A percentile compares a stretch with the other conserved stretches of the same genome.
Evolutionary conservation across 2,113 vertebrate species (phyloP).

Genomic region (Nesogale talazaci): DNA sequence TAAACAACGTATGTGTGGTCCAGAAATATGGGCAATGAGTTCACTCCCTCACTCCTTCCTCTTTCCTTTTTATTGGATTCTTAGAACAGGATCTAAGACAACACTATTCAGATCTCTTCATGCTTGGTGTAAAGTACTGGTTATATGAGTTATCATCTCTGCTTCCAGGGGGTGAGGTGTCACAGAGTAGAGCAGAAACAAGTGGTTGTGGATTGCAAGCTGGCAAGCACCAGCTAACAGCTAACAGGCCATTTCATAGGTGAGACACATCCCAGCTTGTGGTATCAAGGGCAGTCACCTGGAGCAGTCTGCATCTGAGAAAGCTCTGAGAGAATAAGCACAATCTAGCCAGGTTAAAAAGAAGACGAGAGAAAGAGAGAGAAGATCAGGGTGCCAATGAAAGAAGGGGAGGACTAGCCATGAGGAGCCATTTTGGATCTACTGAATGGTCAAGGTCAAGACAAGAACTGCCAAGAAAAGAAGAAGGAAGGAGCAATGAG

Average conservation of each 20-base stretch:
- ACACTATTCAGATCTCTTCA: neutral
- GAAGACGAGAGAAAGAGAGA: neutral
- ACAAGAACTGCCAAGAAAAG: constrained; percentile 6
- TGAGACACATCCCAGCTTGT: neutral
- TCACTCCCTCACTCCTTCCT: neutral
- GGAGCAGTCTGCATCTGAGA: neutral
- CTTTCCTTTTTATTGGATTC: neutral
- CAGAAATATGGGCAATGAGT: neutral
- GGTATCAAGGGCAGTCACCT: no score
- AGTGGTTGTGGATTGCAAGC: neutral
- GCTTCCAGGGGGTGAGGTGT: neutral
- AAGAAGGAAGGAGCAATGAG: neutral
- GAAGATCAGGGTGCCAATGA: neutral
- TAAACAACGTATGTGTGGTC: neutral
- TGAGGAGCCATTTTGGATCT: neutral
- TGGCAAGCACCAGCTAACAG: neutral
- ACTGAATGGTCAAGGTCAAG: neutral
- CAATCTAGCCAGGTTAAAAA: neutral
- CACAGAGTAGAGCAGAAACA: neutral
- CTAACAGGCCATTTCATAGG: neutral
- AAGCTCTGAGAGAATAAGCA: neutral
- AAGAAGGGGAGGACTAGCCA: neutral
- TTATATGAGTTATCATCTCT: neutral
- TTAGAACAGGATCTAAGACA: neutral
- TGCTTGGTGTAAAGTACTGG: neutral